Evolutionary conservation across 2,113 vertebrate genomes (phyloP), one percentile per base, ranked within the genome.

Genomic region (Ceratotherium simum): DNA sequence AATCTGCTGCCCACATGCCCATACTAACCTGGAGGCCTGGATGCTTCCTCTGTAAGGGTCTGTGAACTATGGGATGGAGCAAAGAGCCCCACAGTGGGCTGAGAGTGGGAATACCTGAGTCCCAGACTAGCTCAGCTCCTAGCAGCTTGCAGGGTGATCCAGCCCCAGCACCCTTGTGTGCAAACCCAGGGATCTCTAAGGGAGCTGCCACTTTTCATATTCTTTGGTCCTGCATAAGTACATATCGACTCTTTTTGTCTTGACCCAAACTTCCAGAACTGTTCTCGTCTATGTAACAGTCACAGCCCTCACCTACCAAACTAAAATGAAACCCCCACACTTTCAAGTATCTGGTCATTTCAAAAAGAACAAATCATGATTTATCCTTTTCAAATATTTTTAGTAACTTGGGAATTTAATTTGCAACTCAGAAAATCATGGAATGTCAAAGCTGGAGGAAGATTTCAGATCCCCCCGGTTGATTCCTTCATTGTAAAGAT

Each of bases 11-110:
- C 21, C 62, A 6, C 36, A 87, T 69, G 73, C 73, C 56, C 62
- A 51, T 13, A 6, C 1, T 31, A 42, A 54, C n/a, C 65, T 51
- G 27, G 96, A 58, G n/a, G 62, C n/a, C 46, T 88, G n/a, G 13
- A 60, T 70, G 65, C 83, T 88, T 97, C 88, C 93, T 97, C 80
- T 96, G 36, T 36, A n/a, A 60, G n/a, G 14, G 51, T 21, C 27
- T 91, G 25, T 46, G 62, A 33, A 11, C 58, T 62, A 58, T 5
- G 39, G 17, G 39, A 14, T 48, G 6, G 36, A 25, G 8, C 62
- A 78, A 70, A 48, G 13, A 67, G 83, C 36, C 27, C 36, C 70
- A 69, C 51, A 31, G 14, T 56, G 11, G 56, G 58, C 23, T 62
- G 14, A 31, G 51, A 79, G 79, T 39, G 81, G 62, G 67, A 20